These are phyloP conservation scores for Ochropleura plecta DNA, from an alignment of 2,888 invertebrate species.

Conservation along the genomic window DNA sequence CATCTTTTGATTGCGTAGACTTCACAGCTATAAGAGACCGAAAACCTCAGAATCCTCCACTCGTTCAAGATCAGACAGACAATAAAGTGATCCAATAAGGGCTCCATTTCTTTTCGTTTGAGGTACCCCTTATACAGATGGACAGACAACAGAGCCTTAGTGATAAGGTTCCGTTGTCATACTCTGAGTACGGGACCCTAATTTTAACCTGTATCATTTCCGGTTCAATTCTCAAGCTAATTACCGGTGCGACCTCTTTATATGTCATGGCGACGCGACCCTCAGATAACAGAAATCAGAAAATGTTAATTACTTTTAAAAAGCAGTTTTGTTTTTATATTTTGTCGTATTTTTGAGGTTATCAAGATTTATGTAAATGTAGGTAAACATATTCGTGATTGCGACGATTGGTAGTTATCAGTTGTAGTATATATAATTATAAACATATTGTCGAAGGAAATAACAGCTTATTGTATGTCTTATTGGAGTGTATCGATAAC, in stretches of 20 bases:
- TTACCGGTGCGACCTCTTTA: constrained; percentile 55
- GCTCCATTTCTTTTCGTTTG: no score
- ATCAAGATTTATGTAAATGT: constrained; percentile 10
- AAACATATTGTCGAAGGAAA: constrained; percentile 27
- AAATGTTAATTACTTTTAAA: constrained; percentile 41
- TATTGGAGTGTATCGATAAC: constrained; percentile 30
- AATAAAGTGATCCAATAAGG: no score
- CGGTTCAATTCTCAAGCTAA: constrained; percentile 46
- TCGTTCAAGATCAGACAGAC: no score
- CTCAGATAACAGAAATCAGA: constrained; percentile 34
- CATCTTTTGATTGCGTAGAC: no score
- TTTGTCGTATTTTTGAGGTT: constrained; percentile 16
- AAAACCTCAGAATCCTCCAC: no score
- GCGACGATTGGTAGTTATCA: constrained; percentile 20
- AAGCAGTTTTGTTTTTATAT: constrained; percentile 11
- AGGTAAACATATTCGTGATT: constrained; percentile 22
- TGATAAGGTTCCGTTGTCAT: background rate
- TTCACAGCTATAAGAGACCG: no score
- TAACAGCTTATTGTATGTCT: constrained; percentile 30
- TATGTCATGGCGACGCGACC: constrained; percentile 56
- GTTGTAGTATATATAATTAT: constrained; percentile 15
- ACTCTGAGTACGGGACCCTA: background rate
- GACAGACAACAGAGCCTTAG: background rate
- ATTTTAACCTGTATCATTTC: constrained; percentile 33
- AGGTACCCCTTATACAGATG: background rate